A percentile compares a stretch with the other conserved stretches of the same genome.
phyloP scores from a whole-genome alignment of 2,113 vertebrate genomes.

The Sylvilagus bachmani region DNA sequence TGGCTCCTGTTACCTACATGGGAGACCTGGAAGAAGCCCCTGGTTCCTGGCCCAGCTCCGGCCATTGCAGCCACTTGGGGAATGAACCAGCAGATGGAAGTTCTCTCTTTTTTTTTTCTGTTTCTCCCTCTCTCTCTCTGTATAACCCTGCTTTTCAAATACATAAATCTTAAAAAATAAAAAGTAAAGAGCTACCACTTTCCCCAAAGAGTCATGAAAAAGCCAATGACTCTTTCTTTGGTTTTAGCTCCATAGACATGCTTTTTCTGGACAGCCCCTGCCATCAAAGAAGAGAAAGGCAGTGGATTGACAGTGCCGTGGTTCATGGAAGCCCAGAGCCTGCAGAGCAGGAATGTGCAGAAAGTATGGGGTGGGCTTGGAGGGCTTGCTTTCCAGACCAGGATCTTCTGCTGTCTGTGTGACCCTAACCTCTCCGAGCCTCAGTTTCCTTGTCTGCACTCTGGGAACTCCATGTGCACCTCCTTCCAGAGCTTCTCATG shows the following conservation, averaged over 20 bases:
- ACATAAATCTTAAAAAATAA: too few relatives aligned
- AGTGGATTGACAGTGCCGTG: not conserved
- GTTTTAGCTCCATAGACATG: not conserved
- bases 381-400: not conserved
- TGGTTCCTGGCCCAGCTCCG: too few relatives aligned
- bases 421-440: not conserved
- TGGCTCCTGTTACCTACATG: too few relatives aligned
- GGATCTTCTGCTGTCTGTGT: not conserved
- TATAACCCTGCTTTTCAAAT: too few relatives aligned
- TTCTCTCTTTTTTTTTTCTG: too few relatives aligned
- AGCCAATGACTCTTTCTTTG: not conserved
- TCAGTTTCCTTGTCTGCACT: not conserved
- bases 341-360: not conserved
- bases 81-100: too few relatives aligned
- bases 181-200: not conserved
- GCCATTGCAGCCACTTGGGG: too few relatives aligned
- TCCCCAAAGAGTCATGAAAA: not conserved
- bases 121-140: too few relatives aligned
- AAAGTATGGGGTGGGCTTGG: rapidly evolving
- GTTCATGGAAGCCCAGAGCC: not conserved
- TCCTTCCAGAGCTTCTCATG: not conserved
- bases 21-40: too few relatives aligned
- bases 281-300: not conserved
- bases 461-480: not conserved
- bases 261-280: not conserved